These are phyloP conservation scores for Scaptomyza reducta DNA, from an alignment of 2,888 invertebrate species.

Conservation along the genomic window DNA sequence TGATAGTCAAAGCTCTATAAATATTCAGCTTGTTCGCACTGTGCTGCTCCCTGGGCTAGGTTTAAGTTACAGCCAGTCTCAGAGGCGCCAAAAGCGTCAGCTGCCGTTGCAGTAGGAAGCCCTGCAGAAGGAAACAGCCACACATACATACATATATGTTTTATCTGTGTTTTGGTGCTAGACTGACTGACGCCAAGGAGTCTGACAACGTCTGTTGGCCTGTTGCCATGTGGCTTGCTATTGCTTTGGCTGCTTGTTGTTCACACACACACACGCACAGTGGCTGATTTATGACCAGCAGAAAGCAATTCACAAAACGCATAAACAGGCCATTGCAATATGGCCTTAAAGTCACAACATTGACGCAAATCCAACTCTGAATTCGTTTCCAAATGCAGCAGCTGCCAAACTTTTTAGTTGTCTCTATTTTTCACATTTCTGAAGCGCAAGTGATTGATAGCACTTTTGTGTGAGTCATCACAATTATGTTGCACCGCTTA, in stretches of 20 bases:
- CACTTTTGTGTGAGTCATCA: conserved; percentile 28
- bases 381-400: conserved; percentile 7
- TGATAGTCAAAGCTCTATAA: no score
- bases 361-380: conserved; percentile 1
- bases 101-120: conserved; percentile 17
- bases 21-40: background rate
- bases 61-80: conserved; percentile 47
- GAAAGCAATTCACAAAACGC: conserved; percentile 43
- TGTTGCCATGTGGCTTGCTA: conserved; percentile 48
- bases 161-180: conserved; percentile 14
- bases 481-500: background rate
- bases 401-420: background rate
- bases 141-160: background rate
- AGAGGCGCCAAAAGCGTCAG: conserved; percentile 29
- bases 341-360: conserved; percentile 23
- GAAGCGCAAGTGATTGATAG: conserved; percentile 19
- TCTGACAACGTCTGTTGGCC: conserved; percentile 53
- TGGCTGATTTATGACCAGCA: conserved; percentile 59
- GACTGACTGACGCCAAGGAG: conserved; percentile 55
- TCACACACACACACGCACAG: background rate
- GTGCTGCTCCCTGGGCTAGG: conserved; percentile 28
- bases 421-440: background rate
- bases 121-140: conserved; percentile 4
- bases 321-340: conserved; percentile 55
- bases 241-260: background rate